phyloP scores from a whole-genome alignment of 37 sponge, comb jelly and placozoan species.

The Dysidea cf. avara region DNA sequence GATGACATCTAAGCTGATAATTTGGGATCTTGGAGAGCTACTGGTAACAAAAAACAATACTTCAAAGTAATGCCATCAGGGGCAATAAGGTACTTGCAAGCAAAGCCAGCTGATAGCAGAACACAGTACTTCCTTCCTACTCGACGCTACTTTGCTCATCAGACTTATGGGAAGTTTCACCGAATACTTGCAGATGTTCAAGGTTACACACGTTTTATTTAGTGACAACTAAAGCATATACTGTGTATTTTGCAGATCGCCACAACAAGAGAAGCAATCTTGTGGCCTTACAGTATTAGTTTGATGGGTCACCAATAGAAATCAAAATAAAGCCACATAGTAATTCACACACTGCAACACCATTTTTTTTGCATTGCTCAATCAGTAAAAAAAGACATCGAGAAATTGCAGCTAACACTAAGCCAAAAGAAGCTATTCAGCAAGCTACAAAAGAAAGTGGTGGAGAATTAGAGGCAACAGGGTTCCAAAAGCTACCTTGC shows the following conservation, averaged over 20 bases:
- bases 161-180: conserved; percentile 5
- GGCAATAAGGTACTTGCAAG: too few species aligned
- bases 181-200: conserved; percentile 4
- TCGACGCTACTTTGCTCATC: conserved; percentile 26
- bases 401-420: neutral
- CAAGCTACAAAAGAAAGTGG: neutral
- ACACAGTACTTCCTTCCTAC: neutral
- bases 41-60: conserved; percentile 1
- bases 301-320: conserved; percentile 26
- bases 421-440: neutral
- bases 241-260: neutral
- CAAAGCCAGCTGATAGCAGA: too few species aligned
- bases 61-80: too few species aligned
- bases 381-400: neutral
- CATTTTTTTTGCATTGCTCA: conserved; percentile 7
- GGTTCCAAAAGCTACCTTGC: conserved; percentile 2
- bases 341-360: conserved; percentile 13
- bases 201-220: too few species aligned
- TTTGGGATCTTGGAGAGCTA: conserved; percentile 34
- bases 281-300: neutral
- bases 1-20: conserved; percentile 24
- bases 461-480: conserved; percentile 25
- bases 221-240: neutral
- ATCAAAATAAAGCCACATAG: conserved; percentile 33
- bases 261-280: too few species aligned